Percentiles rank a stretch among this genome's conserved stretches.
These are phyloP conservation scores for Macropus fuliginosus DNA, from an alignment of 2,797 vertebrate genomes.

Conservation along the genomic window DNA sequence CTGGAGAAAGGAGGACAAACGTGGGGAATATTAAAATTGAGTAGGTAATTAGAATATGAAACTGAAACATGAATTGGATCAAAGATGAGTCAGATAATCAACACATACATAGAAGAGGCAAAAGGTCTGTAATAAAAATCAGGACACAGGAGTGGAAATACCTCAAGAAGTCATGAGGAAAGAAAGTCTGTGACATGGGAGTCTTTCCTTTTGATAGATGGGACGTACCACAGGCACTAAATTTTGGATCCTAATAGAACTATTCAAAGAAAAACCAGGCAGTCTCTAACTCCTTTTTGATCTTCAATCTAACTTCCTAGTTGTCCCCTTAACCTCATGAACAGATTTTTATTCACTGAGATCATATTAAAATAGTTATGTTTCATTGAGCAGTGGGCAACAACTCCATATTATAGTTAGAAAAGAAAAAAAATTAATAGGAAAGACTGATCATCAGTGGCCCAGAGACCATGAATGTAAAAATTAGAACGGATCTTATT, in stretches of 20 bases:
- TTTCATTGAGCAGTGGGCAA: background rate
- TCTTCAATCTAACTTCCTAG: background rate
- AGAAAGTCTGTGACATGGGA: too few species aligned
- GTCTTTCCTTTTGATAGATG: too few species aligned
- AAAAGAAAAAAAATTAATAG: background rate
- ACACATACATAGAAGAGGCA: too few species aligned
- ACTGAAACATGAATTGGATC: too few species aligned
- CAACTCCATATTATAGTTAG: background rate
- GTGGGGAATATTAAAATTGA: too few species aligned
- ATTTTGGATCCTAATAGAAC: background rate
- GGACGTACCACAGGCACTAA: background rate
- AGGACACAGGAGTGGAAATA: too few species aligned
- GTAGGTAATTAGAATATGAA: too few species aligned
- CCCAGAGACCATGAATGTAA: background rate
- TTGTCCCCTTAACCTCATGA: background rate
- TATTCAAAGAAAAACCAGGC: background rate
- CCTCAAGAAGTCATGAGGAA: too few species aligned
- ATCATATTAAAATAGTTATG: background rate
- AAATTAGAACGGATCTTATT: background rate
- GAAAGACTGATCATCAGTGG: background rate
- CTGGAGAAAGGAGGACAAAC: too few species aligned
- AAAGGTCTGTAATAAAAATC: too few species aligned
- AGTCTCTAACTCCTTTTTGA: background rate
- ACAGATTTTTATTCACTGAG: background rate
- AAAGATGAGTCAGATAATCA: too few species aligned